Evolutionary conservation across 2,797 vertebrate species (phyloP).

Genomic region (Valencia hispanica): DNA sequence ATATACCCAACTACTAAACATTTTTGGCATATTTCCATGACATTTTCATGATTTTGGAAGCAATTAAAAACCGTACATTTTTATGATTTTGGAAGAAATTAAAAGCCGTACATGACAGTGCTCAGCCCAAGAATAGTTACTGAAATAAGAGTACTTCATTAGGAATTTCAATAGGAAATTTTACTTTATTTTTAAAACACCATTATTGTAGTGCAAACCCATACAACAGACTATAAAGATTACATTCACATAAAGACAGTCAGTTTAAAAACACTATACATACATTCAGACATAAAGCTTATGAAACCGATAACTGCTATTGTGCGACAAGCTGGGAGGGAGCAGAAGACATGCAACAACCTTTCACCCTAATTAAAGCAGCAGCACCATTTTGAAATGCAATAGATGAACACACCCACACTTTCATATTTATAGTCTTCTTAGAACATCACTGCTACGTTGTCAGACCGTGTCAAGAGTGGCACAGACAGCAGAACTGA

Average conservation of each 20-base stretch:
- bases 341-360: conserved; percentile 9
- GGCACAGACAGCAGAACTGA: conserved; percentile 11
- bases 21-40: not conserved
- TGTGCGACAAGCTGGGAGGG: not conserved
- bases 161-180: not conserved
- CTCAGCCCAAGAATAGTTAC: not conserved
- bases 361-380: conserved; percentile 16
- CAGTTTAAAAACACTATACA: conserved; percentile 20
- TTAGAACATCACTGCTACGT: not conserved
- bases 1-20: not conserved
- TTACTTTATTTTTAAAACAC: conserved; percentile 25
- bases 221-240: conserved; percentile 24
- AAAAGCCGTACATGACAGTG: not conserved
- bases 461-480: not conserved
- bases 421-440: not conserved
- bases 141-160: not conserved
- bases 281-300: conserved; percentile 49
- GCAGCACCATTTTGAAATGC: conserved; percentile 6
- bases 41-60: not conserved
- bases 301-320: not conserved
- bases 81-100: not conserved
- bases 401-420: not conserved
- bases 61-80: not conserved
- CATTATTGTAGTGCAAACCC: conserved; percentile 16
- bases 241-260: conserved; percentile 9